A percentile compares a stretch with the other conserved stretches of the same genome.
Evolutionary conservation across 2,888 invertebrate genomes (phyloP).

Genomic region (Clostera curtula): DNA sequence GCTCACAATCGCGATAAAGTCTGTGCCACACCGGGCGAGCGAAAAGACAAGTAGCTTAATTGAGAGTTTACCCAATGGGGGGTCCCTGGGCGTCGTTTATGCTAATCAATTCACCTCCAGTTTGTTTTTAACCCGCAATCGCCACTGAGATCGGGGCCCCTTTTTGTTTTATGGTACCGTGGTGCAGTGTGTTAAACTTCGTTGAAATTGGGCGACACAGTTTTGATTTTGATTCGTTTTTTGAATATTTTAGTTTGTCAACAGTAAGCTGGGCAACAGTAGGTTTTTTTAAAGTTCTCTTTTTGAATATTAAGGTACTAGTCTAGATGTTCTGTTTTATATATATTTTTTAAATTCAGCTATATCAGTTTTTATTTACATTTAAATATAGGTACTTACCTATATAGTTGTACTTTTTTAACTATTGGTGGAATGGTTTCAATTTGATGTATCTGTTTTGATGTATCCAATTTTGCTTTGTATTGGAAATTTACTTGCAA

Average conservation of each 20-base stretch:
- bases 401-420: too few relatives aligned
- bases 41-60: constrained; percentile 72
- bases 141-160: constrained; percentile 47
- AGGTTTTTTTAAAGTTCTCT: too few relatives aligned
- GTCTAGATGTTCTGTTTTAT: constrained; percentile 2
- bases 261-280: too few relatives aligned
- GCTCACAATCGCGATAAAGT: constrained; percentile 54
- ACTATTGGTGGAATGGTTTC: too few relatives aligned
- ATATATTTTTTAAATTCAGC: too few relatives aligned
- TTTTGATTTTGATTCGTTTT: constrained; percentile 24
- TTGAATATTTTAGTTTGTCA: too few relatives aligned
- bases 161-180: constrained; percentile 44
- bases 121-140: constrained; percentile 63
- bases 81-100: constrained; percentile 63
- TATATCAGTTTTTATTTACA: too few relatives aligned
- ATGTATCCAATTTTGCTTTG: too few relatives aligned
- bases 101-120: constrained; percentile 69
- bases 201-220: constrained; percentile 24
- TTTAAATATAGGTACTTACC: too few relatives aligned
- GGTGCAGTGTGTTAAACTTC: constrained; percentile 21
- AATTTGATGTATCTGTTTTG: too few relatives aligned
- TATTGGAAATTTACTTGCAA: too few relatives aligned
- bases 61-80: constrained; percentile 60
- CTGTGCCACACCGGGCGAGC: constrained; percentile 52
- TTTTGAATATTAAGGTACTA: constrained; percentile 1